Evolutionary conservation across 92 coral and sea anemone species (phyloP).

Genomic region (Phenganax subtilis): DNA sequence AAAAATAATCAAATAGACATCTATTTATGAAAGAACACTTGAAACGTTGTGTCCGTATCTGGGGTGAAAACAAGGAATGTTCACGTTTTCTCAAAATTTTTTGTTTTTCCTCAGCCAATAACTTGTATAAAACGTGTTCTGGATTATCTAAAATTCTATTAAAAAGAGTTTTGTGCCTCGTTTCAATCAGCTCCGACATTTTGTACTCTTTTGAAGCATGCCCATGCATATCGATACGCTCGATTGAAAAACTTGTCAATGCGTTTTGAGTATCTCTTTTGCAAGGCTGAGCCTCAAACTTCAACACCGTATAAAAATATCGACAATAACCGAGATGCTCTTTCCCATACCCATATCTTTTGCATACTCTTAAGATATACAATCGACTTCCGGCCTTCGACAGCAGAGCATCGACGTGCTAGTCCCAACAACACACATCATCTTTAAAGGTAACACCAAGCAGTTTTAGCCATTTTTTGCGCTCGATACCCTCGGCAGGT

Average conservation of each 20-base stretch:
- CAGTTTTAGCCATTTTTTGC: neutral
- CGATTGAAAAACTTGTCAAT: neutral
- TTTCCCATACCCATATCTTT: neutral
- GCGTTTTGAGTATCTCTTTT: neutral
- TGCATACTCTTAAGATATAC: slow-evolving; percentile 12
- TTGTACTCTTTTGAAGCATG: neutral
- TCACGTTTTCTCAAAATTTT: too few species aligned
- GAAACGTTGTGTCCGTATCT: too few species aligned
- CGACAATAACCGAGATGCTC: slow-evolving; percentile 5
- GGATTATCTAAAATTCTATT: too few species aligned
- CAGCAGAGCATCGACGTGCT: slow-evolving; percentile 14
- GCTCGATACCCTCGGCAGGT: neutral
- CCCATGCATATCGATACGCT: neutral
- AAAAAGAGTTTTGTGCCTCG: too few species aligned
- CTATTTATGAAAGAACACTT: too few species aligned
- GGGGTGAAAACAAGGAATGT: too few species aligned
- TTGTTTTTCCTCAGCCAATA: too few species aligned
- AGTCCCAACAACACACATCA: slow-evolving; percentile 27
- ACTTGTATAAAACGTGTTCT: too few species aligned
- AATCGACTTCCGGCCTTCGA: slow-evolving; percentile 34
- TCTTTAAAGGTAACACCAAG: slow-evolving; percentile 28
- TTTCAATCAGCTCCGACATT: too few species aligned
- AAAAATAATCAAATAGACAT: too few species aligned
- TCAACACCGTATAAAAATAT: slow-evolving; percentile 3
- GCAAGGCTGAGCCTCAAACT: slow-evolving; percentile 17